Percentiles rank a stretch among this genome's conserved stretches.
These are phyloP conservation scores for Manduca sexta DNA, from an alignment of 1,140 invertebrate genomes.

Conservation along the genomic window DNA sequence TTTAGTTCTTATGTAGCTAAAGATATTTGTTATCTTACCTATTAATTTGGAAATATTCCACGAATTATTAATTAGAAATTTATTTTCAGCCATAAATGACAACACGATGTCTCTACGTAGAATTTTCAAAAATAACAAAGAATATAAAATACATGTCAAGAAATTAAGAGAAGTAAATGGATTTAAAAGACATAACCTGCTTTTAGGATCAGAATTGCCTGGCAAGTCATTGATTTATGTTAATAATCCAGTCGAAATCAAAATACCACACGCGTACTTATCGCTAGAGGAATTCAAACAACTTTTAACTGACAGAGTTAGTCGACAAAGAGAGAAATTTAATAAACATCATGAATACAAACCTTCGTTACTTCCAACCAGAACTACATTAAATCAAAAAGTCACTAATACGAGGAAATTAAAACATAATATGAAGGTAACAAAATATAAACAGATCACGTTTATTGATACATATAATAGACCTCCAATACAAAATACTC, in stretches of 20 bases:
- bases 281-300: slow-evolving; percentile 47
- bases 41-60: no score
- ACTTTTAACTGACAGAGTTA: slow-evolving; percentile 27
- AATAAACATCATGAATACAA: neutral
- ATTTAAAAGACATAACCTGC: slow-evolving; percentile 46
- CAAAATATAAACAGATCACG: neutral
- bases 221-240: slow-evolving; percentile 45
- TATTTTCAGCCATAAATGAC: no score
- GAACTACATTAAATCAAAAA: no score
- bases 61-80: no score
- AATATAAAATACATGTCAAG: slow-evolving; percentile 42
- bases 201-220: slow-evolving; percentile 17
- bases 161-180: slow-evolving; percentile 58
- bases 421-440: neutral
- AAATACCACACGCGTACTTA: slow-evolving; percentile 45
- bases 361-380: no score
- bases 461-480: no score
- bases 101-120: slow-evolving; percentile 13
- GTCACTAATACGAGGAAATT: neutral
- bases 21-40: no score
- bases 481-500: no score
- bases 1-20: no score
- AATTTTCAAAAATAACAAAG: slow-evolving; percentile 11
- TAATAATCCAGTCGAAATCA: slow-evolving; percentile 55
- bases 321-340: slow-evolving; percentile 14